phyloP scores from a whole-genome alignment of 2,888 invertebrate genomes.

The Dione juno region DNA sequence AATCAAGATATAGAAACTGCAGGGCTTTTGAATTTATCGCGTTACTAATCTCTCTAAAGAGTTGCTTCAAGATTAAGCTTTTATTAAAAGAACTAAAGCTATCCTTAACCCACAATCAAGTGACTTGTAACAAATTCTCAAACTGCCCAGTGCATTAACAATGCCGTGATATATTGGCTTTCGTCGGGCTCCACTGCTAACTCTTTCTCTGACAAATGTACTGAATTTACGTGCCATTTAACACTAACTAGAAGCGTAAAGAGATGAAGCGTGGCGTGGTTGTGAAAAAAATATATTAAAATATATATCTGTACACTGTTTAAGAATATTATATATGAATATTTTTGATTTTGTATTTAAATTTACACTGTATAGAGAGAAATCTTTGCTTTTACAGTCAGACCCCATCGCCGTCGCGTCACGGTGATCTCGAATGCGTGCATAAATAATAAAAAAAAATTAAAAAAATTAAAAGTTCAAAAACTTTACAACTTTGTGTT shows the following conservation, averaged over 20 bases:
- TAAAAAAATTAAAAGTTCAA: neutral
- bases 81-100: neutral
- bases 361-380: no score
- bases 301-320: no score
- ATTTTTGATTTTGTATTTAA: no score
- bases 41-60: neutral
- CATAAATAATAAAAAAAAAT: neutral
- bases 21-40: neutral
- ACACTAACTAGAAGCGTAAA: conserved; percentile 37
- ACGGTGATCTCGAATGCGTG: neutral
- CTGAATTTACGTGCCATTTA: conserved; percentile 52
- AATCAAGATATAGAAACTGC: neutral
- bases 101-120: conserved; percentile 25
- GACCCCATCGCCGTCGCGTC: no score
- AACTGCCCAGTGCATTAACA: conserved; percentile 52
- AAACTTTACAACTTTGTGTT: neutral
- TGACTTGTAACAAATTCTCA: conserved; percentile 41
- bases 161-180: conserved; percentile 52
- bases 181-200: conserved; percentile 56
- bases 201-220: conserved; percentile 57
- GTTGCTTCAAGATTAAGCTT: neutral
- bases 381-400: no score
- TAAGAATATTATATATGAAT: no score
- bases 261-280: conserved; percentile 33
- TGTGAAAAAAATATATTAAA: neutral